Percentiles rank a stretch among this genome's conserved stretches.
Conservation (phyloP, 2,797 vertebrate species). For the Octomys mimax region DNA sequence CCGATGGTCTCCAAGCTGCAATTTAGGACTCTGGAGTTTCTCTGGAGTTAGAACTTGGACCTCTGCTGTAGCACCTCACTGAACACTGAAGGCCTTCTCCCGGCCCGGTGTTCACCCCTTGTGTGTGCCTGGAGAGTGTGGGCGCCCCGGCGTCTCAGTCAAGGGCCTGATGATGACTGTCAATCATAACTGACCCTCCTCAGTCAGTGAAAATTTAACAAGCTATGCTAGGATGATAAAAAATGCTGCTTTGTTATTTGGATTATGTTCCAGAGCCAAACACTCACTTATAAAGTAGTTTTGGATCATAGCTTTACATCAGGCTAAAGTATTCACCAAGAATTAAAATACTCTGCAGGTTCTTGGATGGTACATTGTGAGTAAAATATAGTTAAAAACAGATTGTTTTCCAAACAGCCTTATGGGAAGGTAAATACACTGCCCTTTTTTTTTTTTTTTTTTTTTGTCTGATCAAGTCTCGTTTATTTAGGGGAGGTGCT, state of each 20-base stretch:
- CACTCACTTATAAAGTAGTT: not conserved
- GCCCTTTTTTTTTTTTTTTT: not conserved
- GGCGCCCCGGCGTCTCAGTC: not conserved
- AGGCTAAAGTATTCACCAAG: conserved; percentile 38
- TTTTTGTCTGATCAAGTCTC: too few species aligned
- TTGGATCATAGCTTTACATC: not conserved
- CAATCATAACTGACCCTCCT: not conserved
- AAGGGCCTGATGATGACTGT: not conserved
- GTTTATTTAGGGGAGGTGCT: too few species aligned
- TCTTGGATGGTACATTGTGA: conserved; percentile 38
- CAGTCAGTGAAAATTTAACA: not conserved
- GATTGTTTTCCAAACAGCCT: conserved; percentile 58
- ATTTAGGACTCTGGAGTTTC: not conserved
- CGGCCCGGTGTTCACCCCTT: not conserved
- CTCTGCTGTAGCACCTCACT: not conserved
- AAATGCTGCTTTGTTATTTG: conserved; percentile 7
- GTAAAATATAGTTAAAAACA: conserved; percentile 50
- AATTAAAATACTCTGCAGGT: not conserved
- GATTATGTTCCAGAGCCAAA: not conserved
- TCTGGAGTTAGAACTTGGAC: not conserved
- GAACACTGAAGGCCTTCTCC: not conserved
- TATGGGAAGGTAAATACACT: conserved; percentile 8
- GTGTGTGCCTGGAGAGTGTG: not conserved
- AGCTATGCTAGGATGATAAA: not conserved
- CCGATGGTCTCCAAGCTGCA: not conserved